phyloP scores from a whole-genome alignment of 2,888 invertebrate genomes.

The Mimumesa dahlbomi region DNA sequence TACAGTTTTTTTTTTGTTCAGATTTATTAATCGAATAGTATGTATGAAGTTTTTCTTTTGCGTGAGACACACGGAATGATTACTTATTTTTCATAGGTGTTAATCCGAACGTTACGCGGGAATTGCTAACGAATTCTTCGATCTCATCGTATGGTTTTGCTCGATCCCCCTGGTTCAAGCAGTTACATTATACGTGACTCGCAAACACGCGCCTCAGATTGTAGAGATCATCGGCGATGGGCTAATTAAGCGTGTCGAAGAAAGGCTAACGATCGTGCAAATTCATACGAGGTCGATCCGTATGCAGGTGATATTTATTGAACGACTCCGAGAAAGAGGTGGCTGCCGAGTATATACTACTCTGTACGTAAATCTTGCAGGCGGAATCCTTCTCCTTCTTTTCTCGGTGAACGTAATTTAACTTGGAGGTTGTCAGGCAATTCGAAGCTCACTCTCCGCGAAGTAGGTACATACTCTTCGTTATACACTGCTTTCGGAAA shows the following conservation, averaged over 20 bases:
- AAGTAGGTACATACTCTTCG: conserved; percentile 15
- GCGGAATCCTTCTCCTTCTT: conserved; percentile 14
- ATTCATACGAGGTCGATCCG: conserved; percentile 57
- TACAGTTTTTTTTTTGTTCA: too few species aligned
- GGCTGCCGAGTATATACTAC: conserved; percentile 51
- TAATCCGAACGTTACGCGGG: conserved; percentile 6
- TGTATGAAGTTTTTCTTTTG: too few species aligned
- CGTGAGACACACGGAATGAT: too few species aligned
- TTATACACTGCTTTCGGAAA: too few species aligned
- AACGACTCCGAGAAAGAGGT: conserved; percentile 28
- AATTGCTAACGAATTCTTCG: conserved; percentile 31
- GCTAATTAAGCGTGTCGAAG: conserved; percentile 67
- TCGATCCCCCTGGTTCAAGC: conserved; percentile 11
- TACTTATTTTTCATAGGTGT: conserved; percentile 19
- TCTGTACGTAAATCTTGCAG: conserved; percentile 55
- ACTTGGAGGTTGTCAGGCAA: conserved; percentile 26
- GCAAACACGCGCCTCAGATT: conserved; percentile 11
- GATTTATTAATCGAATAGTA: too few species aligned
- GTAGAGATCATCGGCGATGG: conserved; percentile 56
- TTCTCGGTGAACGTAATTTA: conserved; percentile 14
- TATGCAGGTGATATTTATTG: conserved; percentile 50
- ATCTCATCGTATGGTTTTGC: conserved; percentile 22
- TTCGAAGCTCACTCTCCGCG: conserved; percentile 27
- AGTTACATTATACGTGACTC: conserved; percentile 33
- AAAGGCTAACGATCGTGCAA: conserved; percentile 63